Base-by-base conservation (phyloP, 1,140 invertebrate species). In the Mesaphorura yosii region DNA sequence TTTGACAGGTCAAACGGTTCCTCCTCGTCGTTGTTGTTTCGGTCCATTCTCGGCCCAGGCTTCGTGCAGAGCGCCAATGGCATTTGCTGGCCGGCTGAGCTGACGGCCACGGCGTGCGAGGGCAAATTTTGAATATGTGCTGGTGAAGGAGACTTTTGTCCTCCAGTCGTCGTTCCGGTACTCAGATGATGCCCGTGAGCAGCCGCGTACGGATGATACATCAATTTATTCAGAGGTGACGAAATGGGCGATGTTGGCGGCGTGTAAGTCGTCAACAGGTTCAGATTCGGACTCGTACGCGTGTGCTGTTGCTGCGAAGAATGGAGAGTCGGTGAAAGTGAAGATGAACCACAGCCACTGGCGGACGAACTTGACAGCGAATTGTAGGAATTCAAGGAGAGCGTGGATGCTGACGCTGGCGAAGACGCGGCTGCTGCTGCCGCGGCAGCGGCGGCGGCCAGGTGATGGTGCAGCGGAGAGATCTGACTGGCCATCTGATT, bases 1-100 rank as follows among this genome's bases (percentile, higher is more conserved):
- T 53, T 54, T 34, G 60, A 62, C 15, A 62, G 40, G 39, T 62
- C 57, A 37, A 62, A 56, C 0, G 57, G 60, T 25, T 59, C 60
- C 40, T 62, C 57, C 26, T 38, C 45, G 48, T 26, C 28, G 34
- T 7, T 12, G 17, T 22, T 34, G 42, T 26, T 31, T 48, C 42
- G 37, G 41, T 51, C 23, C 7, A 10, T 6, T 10, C 17, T 42
- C 19, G 38, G 52, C 19, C 23, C 25, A 23, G 6, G 28, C n/a
- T 39, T 38, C 12, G 37, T 26, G 12, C 14, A 20, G 22, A n/a
- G 19, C n/a, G 3, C 37, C 38, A 27, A 40, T 49, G 48, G 15
- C 27, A 48, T 4, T 17, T 20, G 31, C 12, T 42, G 6, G 44
- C 22, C 7, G 46, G 45, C n/a, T 41, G 47, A n/a, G 53, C 26